Conservation (phyloP, 2,888 invertebrate genomes). For the Nowickia ferox region DNA sequence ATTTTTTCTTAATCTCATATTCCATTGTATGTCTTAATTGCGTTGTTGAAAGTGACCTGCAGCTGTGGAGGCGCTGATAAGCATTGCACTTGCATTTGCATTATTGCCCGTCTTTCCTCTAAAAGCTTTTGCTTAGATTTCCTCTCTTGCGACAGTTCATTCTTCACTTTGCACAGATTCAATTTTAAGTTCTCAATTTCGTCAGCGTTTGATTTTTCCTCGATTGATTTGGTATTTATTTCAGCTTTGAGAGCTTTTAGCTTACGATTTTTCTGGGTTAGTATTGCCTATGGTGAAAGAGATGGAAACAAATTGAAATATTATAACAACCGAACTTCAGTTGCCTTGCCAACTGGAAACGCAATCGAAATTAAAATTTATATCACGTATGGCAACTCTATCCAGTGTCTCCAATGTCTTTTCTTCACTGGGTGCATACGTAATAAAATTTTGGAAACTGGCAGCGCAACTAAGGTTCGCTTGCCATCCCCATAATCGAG, state of each 20-base stretch:
- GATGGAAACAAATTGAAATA: neutral
- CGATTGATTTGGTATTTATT: constrained; percentile 78
- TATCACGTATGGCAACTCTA: too few species aligned
- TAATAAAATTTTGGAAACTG: too few species aligned
- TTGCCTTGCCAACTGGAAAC: too few species aligned
- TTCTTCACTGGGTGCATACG: too few species aligned
- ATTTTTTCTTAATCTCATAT: constrained; percentile 2
- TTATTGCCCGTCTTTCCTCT: constrained; percentile 80
- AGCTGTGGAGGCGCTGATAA: constrained; percentile 81
- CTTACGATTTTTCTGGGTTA: constrained; percentile 80
- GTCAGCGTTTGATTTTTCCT: constrained; percentile 77
- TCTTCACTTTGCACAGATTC: constrained; percentile 78
- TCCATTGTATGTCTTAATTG: constrained; percentile 26
- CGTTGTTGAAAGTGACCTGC: constrained; percentile 72
- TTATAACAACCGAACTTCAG: neutral
- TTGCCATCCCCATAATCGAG: too few species aligned
- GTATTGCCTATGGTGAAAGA: constrained; percentile 75
- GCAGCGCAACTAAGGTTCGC: too few species aligned
- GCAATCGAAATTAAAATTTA: too few species aligned
- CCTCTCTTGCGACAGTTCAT: constrained; percentile 79
- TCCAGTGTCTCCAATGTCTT: too few species aligned
- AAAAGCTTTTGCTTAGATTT: constrained; percentile 80
- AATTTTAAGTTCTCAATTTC: constrained; percentile 79
- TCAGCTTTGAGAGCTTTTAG: constrained; percentile 81
- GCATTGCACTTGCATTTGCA: constrained; percentile 81